Conservation (phyloP, 1,140 invertebrate genomes). For the Schlechtendalia chinensis region DNA sequence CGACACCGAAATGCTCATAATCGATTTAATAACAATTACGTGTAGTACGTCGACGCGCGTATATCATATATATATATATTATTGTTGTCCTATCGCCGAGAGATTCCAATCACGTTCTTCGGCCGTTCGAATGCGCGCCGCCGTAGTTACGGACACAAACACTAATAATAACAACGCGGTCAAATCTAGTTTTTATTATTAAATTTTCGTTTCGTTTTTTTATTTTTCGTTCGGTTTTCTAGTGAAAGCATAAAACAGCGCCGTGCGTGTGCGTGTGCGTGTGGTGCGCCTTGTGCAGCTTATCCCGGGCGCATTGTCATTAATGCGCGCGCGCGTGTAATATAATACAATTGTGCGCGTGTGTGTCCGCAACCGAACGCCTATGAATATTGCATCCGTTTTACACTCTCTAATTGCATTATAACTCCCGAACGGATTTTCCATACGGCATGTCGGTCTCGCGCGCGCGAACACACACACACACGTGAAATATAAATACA, state of each 20-base stretch:
- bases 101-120: too few species aligned
- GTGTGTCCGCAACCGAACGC: slow-evolving; percentile 24
- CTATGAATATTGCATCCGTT: slow-evolving; percentile 38
- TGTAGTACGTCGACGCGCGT: too few species aligned
- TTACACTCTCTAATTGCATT: slow-evolving; percentile 50
- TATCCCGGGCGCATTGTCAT: slow-evolving; percentile 42
- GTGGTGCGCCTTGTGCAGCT: slow-evolving; percentile 23
- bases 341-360: slow-evolving; percentile 8
- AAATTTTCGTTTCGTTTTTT: neutral
- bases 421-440: slow-evolving; percentile 39
- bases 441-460: neutral
- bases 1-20: too few species aligned
- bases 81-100: too few species aligned
- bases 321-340: slow-evolving; percentile 3
- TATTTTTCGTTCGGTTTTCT: slow-evolving; percentile 19
- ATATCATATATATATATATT: too few species aligned
- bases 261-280: too few species aligned
- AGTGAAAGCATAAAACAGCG: slow-evolving; percentile 40
- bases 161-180: slow-evolving; percentile 11
- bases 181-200: slow-evolving; percentile 14
- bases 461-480: neutral
- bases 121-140: too few species aligned
- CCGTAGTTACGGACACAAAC: neutral
- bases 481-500: neutral
- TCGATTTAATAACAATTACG: too few species aligned